Evolutionary conservation across 2,113 vertebrate genomes (phyloP).

Genomic region (Meleagris gallopavo): DNA sequence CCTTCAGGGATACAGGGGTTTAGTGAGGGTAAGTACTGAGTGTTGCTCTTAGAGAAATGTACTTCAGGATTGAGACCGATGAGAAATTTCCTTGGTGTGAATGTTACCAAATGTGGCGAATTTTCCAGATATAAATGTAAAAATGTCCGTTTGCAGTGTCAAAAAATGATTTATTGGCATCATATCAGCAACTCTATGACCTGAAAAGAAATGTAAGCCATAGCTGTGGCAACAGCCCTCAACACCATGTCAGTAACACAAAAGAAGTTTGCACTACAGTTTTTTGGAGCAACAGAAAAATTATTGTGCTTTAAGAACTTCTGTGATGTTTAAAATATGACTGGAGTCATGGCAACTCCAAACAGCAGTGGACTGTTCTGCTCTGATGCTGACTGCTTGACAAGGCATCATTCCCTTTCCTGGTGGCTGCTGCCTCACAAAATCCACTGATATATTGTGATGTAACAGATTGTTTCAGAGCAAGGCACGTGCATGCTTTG

Average conservation of each 20-base stretch:
- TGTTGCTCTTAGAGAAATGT: not conserved
- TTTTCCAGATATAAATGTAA: not conserved
- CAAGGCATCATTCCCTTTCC: not conserved
- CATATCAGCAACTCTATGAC: not conserved
- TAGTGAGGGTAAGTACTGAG: not conserved
- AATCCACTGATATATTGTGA: not conserved
- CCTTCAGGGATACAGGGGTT: constrained; percentile 6
- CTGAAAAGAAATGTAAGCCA: constrained; percentile 9
- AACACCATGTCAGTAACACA: not conserved
- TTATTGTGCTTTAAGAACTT: accelerated
- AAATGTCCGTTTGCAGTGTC: constrained; percentile 2
- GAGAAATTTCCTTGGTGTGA: constrained; percentile 33
- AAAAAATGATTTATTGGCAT: constrained; percentile 43
- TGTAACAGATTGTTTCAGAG: not conserved
- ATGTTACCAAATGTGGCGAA: not conserved
- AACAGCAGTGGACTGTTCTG: not conserved
- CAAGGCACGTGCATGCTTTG: accelerated
- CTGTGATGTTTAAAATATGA: not conserved
- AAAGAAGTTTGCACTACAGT: not conserved
- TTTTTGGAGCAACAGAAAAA: not conserved
- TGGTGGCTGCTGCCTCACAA: not conserved
- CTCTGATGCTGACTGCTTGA: not conserved
- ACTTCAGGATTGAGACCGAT: not conserved
- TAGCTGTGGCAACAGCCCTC: not conserved
- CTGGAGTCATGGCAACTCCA: not conserved